Evolutionary conservation across 2,113 vertebrate genomes (phyloP), one percentile per base, ranked within the genome.

Genomic region (Cettia cetti): DNA sequence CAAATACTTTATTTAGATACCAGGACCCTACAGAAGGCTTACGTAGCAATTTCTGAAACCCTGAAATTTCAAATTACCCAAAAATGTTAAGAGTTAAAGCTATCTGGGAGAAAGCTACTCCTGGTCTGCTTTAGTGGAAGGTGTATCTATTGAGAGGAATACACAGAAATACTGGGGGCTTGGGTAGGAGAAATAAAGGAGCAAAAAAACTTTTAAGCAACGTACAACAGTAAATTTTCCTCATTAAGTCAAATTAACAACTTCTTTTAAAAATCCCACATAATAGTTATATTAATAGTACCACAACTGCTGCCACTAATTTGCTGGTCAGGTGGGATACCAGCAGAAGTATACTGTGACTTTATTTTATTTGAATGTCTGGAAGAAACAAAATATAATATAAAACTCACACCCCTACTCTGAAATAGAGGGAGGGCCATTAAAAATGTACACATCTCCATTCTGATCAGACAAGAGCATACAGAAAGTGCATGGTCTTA

Each of bases 361-460:
- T 65, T 76, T 35, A 59, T 86, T 61, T 90, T 47, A 75, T 89
- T 82, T 79, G 47, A 69, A 54, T 22, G 7, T 21, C 71, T 27
- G 17, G 30, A 63, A 59, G 16, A 74, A 65, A 76, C 15, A 0
- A 86, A 94, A 75, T 28, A 40, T 10, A 63, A 90, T 42, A 59
- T n/a, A 71, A 89, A 78, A 15, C n/a, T 81, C 68, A 78, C 0
- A 0, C 4, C 31, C 22, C 54, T 63, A 18, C 15, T 53, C 47
- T 17, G 40, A 93, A 86, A 89, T 8, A 82, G 74, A 68, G 31
- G 57, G 53, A 84, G 30, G 37, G n/a, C 40, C 56, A 76, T 92
- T 93, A 93, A 89, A 92, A 97, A 75, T 35, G 45, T 75, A 71
- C 86, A 90, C 4, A 6, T 88, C 85, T 92, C 64, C 65, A 69